Conservation (phyloP, 2,113 vertebrate genomes). For the Orcinus orca region DNA sequence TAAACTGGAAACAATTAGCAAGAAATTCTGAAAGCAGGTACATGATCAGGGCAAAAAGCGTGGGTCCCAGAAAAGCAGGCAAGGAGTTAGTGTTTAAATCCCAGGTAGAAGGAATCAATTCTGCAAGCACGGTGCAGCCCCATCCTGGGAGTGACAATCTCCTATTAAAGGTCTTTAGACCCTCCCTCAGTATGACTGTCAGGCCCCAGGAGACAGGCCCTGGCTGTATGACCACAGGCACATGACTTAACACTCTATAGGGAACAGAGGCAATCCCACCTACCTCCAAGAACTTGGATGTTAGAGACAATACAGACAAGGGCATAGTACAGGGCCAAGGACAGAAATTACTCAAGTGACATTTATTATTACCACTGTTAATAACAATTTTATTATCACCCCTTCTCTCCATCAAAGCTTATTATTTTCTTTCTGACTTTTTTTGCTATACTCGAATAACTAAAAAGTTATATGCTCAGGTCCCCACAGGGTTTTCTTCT, state of each 20-base stretch:
- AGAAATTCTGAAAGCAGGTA: background rate
- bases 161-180: background rate
- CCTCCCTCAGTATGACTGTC: background rate
- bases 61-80: background rate
- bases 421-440: background rate
- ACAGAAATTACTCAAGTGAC: background rate
- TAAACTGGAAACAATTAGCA: background rate
- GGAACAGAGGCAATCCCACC: background rate
- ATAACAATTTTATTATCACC: conserved; percentile 26
- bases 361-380: background rate
- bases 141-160: too few species aligned
- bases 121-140: background rate
- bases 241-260: fast-evolving
- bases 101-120: background rate
- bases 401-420: background rate
- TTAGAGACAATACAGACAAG: background rate
- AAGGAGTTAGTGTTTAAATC: background rate
- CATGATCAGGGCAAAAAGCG: background rate
- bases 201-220: background rate
- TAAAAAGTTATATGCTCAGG: background rate
- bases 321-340: background rate
- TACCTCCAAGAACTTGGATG: background rate
- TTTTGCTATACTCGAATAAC: background rate
- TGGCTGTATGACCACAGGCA: background rate
- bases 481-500: conserved; percentile 35